Base-by-base conservation (phyloP, 2,888 invertebrate species). In the Euplagia quadripunctaria region DNA sequence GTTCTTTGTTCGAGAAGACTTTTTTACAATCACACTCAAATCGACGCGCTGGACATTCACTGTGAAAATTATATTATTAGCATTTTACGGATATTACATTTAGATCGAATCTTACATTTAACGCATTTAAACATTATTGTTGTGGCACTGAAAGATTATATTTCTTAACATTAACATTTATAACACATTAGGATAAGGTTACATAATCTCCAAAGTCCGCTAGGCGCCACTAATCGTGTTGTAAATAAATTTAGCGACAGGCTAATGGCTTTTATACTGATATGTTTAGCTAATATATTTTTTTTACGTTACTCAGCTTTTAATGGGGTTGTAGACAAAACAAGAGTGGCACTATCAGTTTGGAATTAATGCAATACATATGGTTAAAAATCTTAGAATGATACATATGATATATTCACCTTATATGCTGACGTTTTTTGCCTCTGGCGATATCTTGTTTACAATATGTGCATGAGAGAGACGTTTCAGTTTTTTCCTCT, bases 11-110 rank as follows among this genome's bases (percentile, higher is more conserved):
- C 31, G 79, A 78, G 76, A 90, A 92, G 31, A 79, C 77, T 2
- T 82, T 85, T 7, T 92, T 90, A 74, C 93, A 93, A 70, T 88
- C 85, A 70, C 93, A 92, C 75, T 87, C 80, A 49, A 90, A 84
- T 31, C 82, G 81, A 14, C 84, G 86, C 1, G 79, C 84, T 11
- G 83, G 77, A 78, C 92, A 92, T 78, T 87, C 83, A 68, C 92
- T 92, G 86, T 41, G 80, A 67, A 42, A 64, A 49, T 68, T 52
- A 58, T 14, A 41, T 43, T 64, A 43, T 20, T 51, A 16, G 1
- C 17, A 12, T 5, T 31, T 6, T 1, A 61, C 14, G 2, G 31
- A 61, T 61, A 11, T 12, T 31, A 4, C 4, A 65, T 31, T 2
- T 43, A 17, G n/a, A 64, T 64, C 4, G 4, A 12, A 1, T 12